Percentiles rank a stretch among this genome's conserved stretches.
phyloP scores from a whole-genome alignment of 2,113 vertebrate species.

The Indicator maculatus region DNA sequence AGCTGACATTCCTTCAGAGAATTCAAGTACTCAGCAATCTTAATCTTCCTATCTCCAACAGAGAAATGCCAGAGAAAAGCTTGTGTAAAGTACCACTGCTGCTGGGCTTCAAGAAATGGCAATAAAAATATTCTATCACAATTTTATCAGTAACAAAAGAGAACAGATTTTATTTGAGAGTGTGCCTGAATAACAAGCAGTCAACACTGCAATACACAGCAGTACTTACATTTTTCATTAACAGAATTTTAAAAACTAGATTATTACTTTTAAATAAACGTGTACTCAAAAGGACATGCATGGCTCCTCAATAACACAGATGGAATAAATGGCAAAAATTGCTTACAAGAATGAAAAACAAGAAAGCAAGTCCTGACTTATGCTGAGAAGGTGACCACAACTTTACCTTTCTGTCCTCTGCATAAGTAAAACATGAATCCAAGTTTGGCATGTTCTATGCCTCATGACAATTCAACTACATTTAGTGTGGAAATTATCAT shows the following conservation, averaged over 20 bases:
- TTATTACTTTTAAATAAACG: neutral
- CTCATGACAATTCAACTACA: constrained; percentile 41
- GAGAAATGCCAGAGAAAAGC: neutral
- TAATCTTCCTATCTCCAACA: neutral
- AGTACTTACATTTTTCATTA: neutral
- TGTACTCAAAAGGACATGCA: neutral
- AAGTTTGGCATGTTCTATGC: neutral
- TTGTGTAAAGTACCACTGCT: neutral
- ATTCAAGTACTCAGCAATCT: neutral
- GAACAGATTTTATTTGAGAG: neutral
- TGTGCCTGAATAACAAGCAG: neutral
- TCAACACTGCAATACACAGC: accelerated
- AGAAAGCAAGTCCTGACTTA: neutral
- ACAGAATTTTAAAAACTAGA: neutral
- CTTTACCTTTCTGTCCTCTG: neutral
- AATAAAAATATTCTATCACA: neutral
- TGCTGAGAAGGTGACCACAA: neutral
- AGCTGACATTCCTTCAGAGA: neutral
- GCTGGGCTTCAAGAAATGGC: neutral
- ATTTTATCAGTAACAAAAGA: neutral
- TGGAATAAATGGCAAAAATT: neutral
- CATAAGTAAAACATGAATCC: neutral
- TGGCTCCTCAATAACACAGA: neutral
- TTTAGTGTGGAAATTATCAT: constrained; percentile 27
- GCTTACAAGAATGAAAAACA: neutral